Conservation (phyloP, 2,888 invertebrate species). For the Ischnura elegans region DNA sequence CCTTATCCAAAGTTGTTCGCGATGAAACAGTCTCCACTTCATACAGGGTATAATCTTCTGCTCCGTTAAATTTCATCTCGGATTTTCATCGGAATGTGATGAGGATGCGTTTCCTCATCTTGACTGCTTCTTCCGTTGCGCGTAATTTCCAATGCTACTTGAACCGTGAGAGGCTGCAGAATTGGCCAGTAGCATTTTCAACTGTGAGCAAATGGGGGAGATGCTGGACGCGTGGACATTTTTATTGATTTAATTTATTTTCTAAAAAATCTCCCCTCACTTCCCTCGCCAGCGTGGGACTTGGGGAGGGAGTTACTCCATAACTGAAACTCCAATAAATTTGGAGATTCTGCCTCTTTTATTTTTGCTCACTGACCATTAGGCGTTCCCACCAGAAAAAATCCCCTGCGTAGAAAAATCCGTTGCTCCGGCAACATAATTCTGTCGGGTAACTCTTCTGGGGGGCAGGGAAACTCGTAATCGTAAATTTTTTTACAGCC, state of each 20-base stretch:
- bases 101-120: too few species aligned
- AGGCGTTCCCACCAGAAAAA: not conserved
- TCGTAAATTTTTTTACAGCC: too few species aligned
- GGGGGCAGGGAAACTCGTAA: too few species aligned
- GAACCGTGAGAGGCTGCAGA: too few species aligned
- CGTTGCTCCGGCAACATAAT: too few species aligned
- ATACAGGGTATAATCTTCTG: not conserved
- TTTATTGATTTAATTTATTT: constrained; percentile 18
- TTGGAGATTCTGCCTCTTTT: not conserved
- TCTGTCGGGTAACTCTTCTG: too few species aligned
- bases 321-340: not conserved
- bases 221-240: not conserved
- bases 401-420: too few species aligned
- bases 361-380: not conserved
- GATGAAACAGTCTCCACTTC: too few species aligned
- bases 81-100: not conserved
- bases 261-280: too few species aligned
- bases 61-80: not conserved
- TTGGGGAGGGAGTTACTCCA: not conserved
- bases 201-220: not conserved
- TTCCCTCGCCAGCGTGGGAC: not conserved
- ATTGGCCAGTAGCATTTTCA: not conserved
- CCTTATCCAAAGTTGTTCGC: too few species aligned
- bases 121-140: too few species aligned
- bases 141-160: too few species aligned